These are phyloP conservation scores for Halictus quadricinctus DNA, from an alignment of 2,888 invertebrate species.

Conservation along the genomic window DNA sequence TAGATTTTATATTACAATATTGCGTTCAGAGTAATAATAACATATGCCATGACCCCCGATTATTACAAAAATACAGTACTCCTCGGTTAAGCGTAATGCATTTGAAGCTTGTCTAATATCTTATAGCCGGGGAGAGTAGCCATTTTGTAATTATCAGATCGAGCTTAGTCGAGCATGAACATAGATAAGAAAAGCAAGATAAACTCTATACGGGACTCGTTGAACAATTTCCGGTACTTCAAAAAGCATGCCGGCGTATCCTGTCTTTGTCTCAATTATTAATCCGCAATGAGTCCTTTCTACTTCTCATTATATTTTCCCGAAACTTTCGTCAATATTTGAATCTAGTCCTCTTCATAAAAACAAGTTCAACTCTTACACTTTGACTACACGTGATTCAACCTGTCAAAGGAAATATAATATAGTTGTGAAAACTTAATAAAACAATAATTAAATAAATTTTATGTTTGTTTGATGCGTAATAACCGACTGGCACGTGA, in stretches of 20 bases:
- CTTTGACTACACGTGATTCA: background rate
- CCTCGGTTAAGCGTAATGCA: background rate
- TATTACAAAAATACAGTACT: background rate
- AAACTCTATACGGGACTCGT: background rate
- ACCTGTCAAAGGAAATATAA: background rate
- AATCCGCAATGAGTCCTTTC: background rate
- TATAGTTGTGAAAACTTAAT: background rate
- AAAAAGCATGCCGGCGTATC: conserved; percentile 3
- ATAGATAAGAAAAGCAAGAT: conserved; percentile 7
- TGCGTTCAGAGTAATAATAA: no score
- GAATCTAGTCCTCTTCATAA: background rate
- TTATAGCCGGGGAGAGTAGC: background rate
- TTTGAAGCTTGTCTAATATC: background rate
- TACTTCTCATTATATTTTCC: background rate
- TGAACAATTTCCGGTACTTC: conserved; percentile 10
- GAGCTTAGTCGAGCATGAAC: background rate
- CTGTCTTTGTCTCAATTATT: conserved; percentile 3
- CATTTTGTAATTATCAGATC: conserved; percentile 18
- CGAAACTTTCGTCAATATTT: background rate
- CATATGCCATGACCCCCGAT: background rate
- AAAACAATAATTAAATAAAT: background rate
- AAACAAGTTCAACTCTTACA: background rate
- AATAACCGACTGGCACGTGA: background rate
- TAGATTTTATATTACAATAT: no score
- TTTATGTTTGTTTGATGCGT: background rate